These are phyloP conservation scores for Agriopis marginaria DNA, from an alignment of 2,888 invertebrate genomes.

Conservation along the genomic window DNA sequence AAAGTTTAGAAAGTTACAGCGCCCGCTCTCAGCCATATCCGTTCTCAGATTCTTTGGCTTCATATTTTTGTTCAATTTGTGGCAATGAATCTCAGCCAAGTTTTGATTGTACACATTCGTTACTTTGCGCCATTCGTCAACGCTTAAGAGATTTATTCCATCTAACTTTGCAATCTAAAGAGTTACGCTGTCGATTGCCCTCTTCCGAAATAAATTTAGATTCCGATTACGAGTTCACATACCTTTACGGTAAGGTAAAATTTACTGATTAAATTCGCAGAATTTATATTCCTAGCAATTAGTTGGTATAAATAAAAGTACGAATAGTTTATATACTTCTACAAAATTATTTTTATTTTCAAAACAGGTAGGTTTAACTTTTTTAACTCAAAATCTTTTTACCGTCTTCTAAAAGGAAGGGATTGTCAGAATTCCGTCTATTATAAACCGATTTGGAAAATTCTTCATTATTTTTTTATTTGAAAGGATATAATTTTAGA, in stretches of 20 bases:
- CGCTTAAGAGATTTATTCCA: conserved; percentile 67
- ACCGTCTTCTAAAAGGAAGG: too few relatives aligned
- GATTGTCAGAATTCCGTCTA: too few relatives aligned
- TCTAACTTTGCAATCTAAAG: conserved; percentile 72
- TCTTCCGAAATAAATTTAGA: conserved; percentile 60
- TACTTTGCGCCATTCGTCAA: conserved; percentile 75
- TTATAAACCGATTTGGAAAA: too few relatives aligned
- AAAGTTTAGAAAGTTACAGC: conserved; percentile 58
- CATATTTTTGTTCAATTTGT: conserved; percentile 76
- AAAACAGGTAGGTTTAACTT: too few relatives aligned
- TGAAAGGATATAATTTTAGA: too few relatives aligned
- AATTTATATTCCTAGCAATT: too few relatives aligned
- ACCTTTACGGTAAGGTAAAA: conserved; percentile 11
- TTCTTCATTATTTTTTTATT: too few relatives aligned
- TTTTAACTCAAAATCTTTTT: too few relatives aligned
- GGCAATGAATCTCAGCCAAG: conserved; percentile 81
- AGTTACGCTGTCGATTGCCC: conserved; percentile 65
- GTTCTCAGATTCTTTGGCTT: conserved; percentile 66
- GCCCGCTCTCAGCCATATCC: conserved; percentile 56
- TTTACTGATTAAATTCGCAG: background rate
- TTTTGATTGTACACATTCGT: conserved; percentile 83
- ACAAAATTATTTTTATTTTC: too few relatives aligned
- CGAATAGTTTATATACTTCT: too few relatives aligned
- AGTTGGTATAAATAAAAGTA: too few relatives aligned
- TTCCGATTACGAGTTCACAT: conserved; percentile 47